Evolutionary conservation across 1,140 invertebrate genomes (phyloP), one percentile per base, ranked within the genome.

Genomic region (Bombus waltoni): DNA sequence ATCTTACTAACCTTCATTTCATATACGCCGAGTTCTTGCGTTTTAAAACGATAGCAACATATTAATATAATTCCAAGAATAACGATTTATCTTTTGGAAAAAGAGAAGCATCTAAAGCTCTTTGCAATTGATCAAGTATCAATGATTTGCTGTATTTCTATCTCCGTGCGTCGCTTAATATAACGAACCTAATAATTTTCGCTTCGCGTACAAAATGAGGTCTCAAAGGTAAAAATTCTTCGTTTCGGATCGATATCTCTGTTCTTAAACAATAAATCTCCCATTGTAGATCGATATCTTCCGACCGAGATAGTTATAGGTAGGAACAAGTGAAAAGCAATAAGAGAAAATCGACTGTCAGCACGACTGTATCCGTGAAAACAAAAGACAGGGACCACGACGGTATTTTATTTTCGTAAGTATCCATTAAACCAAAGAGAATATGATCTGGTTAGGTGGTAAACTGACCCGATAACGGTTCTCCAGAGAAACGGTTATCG

Each of bases 401-500:
- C 35, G 18, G n/a, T 73, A 62, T 65, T 83, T 83, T 68, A 59
- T 86, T 87, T 80, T 74, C 80, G n/a, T 75, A 32, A 47, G 80
- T 86, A 57, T 77, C 78, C 80, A 73, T 74, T 75, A 62, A 70
- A 72, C 72, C 86, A 79, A 80, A 62, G 42, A 66, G 83, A 83
- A 83, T 74, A 82, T 87, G 90, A 93, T 93, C 91, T 88, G 86
- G 87, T 91, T 93, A 83, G 85, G 81, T 91, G 87, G 89, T 88
- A 87, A 89, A 86, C 65, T 87, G 84, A 85, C 83, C 83, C 66
- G 83, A 85, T 85, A 85, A 85, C 76, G 83, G 83, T 85, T 85
- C 66, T 59, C 22, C 38, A 53, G 81, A 83, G 65, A 40, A 83
- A 83, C 81, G 81, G 81, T 83, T 83, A 83, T 70, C 62, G 81